Percentiles rank a stretch among this genome's conserved stretches.
Evolutionary conservation across 2,797 vertebrate genomes (phyloP).

Genomic region (Moxostoma hubbsi): DNA sequence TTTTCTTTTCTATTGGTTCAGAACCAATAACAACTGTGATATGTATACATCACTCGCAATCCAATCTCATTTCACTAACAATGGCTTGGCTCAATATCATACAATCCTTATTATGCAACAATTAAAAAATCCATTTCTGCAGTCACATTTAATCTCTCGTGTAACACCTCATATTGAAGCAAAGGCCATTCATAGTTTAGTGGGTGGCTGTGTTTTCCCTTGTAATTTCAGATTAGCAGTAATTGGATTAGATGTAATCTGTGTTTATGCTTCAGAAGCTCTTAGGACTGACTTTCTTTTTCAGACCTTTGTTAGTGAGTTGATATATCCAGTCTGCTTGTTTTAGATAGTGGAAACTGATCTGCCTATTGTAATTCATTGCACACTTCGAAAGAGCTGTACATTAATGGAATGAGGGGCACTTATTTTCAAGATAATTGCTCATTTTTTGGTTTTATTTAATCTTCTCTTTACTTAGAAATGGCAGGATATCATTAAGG

Average conservation of each 20-base stretch:
- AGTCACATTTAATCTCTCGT: constrained; percentile 12
- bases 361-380: too few relatives aligned
- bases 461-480: constrained; percentile 78
- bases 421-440: background rate
- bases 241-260: constrained; percentile 66
- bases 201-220: constrained; percentile 29
- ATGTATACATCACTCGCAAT: background rate
- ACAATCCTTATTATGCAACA: background rate
- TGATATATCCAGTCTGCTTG: constrained; percentile 9
- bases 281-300: constrained; percentile 34
- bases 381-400: background rate
- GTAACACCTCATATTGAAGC: constrained; percentile 16
- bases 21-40: too few relatives aligned
- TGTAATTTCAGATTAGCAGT: constrained; percentile 65
- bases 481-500: constrained; percentile 99
- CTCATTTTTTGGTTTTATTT: background rate
- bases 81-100: background rate
- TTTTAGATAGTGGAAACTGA: background rate
- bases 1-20: background rate
- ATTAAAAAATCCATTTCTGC: background rate
- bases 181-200: constrained; percentile 36
- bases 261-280: constrained; percentile 32
- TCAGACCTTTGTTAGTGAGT: constrained; percentile 32
- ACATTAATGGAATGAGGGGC: background rate
- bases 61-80: background rate